Conservation (phyloP, 1,140 invertebrate genomes). For the Venustaconcha ellipsiformis region DNA sequence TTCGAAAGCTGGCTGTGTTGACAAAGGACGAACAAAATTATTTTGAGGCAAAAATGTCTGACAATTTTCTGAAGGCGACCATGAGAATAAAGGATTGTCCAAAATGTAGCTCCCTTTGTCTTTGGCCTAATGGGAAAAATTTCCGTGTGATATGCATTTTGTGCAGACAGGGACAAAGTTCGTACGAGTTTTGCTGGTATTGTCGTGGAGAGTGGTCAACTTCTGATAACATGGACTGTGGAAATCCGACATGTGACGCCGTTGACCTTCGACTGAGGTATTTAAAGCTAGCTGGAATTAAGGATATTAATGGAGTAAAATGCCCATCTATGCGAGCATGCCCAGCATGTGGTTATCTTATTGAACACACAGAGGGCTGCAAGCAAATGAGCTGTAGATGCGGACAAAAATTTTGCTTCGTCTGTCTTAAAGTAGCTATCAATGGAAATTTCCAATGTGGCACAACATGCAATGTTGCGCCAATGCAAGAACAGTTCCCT, state of each 20-base stretch:
- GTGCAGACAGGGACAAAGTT: slow-evolving; percentile 10
- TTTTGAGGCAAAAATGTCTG: slow-evolving; percentile 27
- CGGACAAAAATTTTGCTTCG: slow-evolving; percentile 33
- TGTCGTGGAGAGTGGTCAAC: slow-evolving; percentile 25
- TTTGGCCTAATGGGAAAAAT: slow-evolving; percentile 7
- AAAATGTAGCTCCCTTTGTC: slow-evolving; percentile 23
- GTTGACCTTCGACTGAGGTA: slow-evolving; percentile 27
- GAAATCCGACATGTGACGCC: slow-evolving; percentile 19
- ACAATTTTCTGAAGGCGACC: slow-evolving; percentile 22
- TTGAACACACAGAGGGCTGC: slow-evolving; percentile 27
- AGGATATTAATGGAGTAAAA: slow-evolving; percentile 16
- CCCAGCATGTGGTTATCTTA: slow-evolving; percentile 26
- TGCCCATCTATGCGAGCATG: slow-evolving; percentile 27
- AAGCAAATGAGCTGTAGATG: slow-evolving; percentile 38
- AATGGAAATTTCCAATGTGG: slow-evolving; percentile 23
- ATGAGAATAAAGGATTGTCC: slow-evolving; percentile 32
- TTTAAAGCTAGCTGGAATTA: slow-evolving; percentile 7
- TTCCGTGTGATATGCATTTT: slow-evolving; percentile 19
- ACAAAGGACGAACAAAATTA: slow-evolving; percentile 25
- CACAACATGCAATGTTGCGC: slow-evolving; percentile 9
- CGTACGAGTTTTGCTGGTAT: slow-evolving; percentile 37
- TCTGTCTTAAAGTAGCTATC: slow-evolving; percentile 26
- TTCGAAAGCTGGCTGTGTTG: slow-evolving; percentile 19
- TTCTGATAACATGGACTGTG: slow-evolving; percentile 11
- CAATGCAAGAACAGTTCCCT: slow-evolving; percentile 13